Base-by-base conservation (phyloP, 2,888 invertebrate genomes). In the Lobophora halterata region DNA sequence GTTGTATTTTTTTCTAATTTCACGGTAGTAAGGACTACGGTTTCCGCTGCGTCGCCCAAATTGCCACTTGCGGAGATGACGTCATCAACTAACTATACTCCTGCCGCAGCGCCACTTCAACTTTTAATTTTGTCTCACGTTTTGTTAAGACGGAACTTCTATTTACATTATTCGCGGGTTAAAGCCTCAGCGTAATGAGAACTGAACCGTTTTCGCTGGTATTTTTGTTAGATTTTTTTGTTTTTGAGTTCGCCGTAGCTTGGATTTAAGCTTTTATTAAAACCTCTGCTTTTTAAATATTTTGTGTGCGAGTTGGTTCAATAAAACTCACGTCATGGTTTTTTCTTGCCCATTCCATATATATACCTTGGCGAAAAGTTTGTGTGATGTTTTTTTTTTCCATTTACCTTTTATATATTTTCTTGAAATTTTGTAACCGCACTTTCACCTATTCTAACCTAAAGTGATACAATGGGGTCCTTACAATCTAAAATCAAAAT, bases 51-150 rank as follows among this genome's bases (percentile, higher is more conserved):
- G 49, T 51, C 46, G 49, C 46, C 52, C 54, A 61, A 64, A 65
- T 65, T 64, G 63, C 59, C 61, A 65, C 67, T 66, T 59, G 61
- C 44, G 49, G 50, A 10, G 29, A 27, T 42, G 48, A 46, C 49
- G 49, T 44, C 47, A 48, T 46, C 46, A 44, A 37, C 40, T 46
- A 18, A 7, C 9, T 21, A 9, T 21, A 44, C 42, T 44, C 37
- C 39, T 28, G 26, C 31, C 39, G 32, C 34, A 12, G 33, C 34
- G 2, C 47, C 47, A 40, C 50, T 47, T 45, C 50, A 50, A 50
- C 45, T 47, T 50, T 50, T 50, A 47, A 47, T 47, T 47, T 47
- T 45, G 45, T 42, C 47, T 50, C 47, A 26, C 34, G 32, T 36
- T 41, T 33, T 35, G 24, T 21, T 17, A 29, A 44, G 30, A 29